Conservation (phyloP, 2,113 vertebrate species). For the Rallus limicola region DNA sequence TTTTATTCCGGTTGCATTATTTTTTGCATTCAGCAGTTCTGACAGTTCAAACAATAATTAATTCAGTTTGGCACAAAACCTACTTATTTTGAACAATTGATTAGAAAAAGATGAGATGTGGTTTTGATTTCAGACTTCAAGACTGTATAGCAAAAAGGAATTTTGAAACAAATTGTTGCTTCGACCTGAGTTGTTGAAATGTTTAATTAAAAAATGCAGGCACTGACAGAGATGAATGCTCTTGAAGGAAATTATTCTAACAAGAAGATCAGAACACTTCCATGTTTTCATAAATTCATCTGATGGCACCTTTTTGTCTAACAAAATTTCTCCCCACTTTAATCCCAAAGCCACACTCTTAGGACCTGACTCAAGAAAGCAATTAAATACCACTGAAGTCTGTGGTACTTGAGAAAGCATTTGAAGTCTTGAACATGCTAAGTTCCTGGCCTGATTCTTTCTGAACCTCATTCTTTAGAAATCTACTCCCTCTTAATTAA, state of each 20-base stretch:
- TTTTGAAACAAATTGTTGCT: constrained; percentile 6
- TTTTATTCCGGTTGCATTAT: neutral
- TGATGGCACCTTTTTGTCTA: neutral
- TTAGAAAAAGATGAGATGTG: constrained; percentile 18
- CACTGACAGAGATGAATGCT: neutral
- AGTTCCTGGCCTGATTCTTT: neutral
- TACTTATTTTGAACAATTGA: constrained; percentile 10
- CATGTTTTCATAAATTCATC: constrained; percentile 6
- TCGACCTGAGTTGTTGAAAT: constrained; percentile 6
- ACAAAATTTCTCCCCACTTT: neutral
- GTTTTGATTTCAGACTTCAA: constrained; percentile 3
- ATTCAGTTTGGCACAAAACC: neutral
- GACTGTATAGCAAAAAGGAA: neutral
- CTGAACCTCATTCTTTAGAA: constrained; percentile 26
- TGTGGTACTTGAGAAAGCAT: neutral
- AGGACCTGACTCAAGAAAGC: neutral
- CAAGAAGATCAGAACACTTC: neutral
- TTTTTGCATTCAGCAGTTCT: neutral
- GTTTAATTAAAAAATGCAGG: constrained; percentile 23
- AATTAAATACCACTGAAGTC: neutral
- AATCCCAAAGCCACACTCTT: neutral
- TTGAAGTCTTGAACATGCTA: neutral
- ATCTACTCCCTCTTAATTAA: constrained; percentile 51
- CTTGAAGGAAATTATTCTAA: constrained; percentile 27
- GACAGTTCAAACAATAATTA: neutral